These are phyloP conservation scores for Lasiurus cinereus DNA, from an alignment of 2,113 vertebrate genomes.

Conservation along the genomic window DNA sequence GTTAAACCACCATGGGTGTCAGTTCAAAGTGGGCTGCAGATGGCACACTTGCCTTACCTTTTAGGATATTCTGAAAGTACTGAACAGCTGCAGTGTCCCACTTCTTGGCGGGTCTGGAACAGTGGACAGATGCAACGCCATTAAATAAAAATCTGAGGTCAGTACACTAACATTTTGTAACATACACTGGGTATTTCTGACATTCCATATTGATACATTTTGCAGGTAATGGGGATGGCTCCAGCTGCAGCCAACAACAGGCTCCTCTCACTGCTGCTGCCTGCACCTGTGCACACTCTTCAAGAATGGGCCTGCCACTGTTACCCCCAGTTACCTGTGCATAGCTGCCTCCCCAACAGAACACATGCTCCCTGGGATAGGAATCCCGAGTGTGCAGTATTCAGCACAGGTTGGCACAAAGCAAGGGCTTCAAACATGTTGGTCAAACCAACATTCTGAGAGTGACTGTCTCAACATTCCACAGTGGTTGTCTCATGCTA, in stretches of 20 bases:
- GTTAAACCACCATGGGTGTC: fast-evolving
- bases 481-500: fast-evolving
- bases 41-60: constrained; percentile 86
- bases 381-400: neutral
- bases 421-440: fast-evolving
- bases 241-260: fast-evolving
- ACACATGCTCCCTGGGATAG: neutral
- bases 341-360: neutral
- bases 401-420: neutral
- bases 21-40: neutral
- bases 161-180: neutral
- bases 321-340: neutral
- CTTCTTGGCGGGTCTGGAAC: constrained; percentile 88
- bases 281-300: neutral
- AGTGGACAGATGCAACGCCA: constrained; percentile 53
- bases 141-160: neutral
- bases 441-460: neutral
- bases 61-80: constrained; percentile 91
- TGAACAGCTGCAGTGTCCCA: constrained; percentile 94
- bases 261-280: neutral
- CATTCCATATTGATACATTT: fast-evolving
- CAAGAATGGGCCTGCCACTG: neutral
- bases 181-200: fast-evolving
- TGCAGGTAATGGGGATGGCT: too few species aligned
- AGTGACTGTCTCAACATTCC: too few species aligned